Conservation (phyloP, 2,113 vertebrate species). For the Hirundichthys speculiger region DNA sequence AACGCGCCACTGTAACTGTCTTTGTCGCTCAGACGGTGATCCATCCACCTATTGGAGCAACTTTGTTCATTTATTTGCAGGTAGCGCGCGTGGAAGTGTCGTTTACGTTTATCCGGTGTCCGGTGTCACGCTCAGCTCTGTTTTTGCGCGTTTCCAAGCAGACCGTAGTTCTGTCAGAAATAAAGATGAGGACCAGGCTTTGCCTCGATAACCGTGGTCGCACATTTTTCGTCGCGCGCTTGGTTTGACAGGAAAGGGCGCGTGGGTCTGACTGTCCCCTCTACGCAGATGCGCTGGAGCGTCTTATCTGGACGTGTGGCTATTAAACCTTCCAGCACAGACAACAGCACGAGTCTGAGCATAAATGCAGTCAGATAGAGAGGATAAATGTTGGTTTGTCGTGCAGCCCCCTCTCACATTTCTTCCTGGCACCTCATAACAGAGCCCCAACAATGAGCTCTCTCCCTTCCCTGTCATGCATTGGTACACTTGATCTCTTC, state of each 20-base stretch:
- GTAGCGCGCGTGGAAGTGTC: conserved; percentile 30
- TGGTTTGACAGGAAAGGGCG: conserved; percentile 6
- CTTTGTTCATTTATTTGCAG: conserved; percentile 41
- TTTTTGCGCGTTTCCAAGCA: conserved; percentile 41
- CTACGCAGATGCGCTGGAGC: conserved; percentile 37
- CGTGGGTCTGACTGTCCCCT: background rate
- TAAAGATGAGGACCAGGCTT: background rate
- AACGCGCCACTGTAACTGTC: background rate
- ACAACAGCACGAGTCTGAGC: conserved; percentile 17
- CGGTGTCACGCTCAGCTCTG: conserved; percentile 19
- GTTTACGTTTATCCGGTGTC: conserved; percentile 33
- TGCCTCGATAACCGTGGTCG: conserved; percentile 14
- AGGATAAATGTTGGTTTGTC: conserved; percentile 20
- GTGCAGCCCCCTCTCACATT: conserved; percentile 31
- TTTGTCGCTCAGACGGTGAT: conserved; percentile 6
- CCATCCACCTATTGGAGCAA: conserved; percentile 11
- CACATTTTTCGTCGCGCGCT: too few species aligned
- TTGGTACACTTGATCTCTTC: conserved; percentile 32
- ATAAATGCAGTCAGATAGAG: background rate
- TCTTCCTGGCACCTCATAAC: conserved; percentile 32
- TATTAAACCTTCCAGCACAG: conserved; percentile 28
- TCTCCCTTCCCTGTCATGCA: conserved; percentile 12
- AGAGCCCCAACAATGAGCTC: conserved; percentile 20
- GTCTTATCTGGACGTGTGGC: conserved; percentile 45
- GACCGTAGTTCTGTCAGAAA: conserved; percentile 32